phyloP scores from a whole-genome alignment of 2,113 vertebrate species.

The Centropus bengalensis region DNA sequence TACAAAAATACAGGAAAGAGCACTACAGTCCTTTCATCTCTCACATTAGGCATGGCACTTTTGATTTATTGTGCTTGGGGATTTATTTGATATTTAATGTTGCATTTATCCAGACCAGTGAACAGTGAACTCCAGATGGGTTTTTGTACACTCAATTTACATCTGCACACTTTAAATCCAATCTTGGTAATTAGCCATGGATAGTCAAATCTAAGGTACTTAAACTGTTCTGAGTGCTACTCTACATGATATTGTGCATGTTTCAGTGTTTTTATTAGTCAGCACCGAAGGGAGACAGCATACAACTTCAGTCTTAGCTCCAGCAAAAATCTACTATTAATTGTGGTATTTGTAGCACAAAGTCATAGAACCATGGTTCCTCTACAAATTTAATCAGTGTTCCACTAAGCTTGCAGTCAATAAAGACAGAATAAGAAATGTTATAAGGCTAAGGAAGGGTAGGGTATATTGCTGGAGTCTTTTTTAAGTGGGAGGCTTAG shows the following conservation, averaged over 20 bases:
- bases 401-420: neutral
- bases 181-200: constrained; percentile 21
- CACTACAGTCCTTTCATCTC: neutral
- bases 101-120: constrained; percentile 14
- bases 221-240: neutral
- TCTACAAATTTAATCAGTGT: neutral
- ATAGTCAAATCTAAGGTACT: neutral
- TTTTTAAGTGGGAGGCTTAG: neutral
- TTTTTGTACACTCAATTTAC: neutral
- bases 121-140: constrained; percentile 21
- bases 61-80: neutral
- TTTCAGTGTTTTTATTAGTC: neutral
- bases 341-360: neutral
- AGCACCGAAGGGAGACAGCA: neutral
- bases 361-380: neutral
- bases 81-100: constrained; percentile 46
- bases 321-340: neutral
- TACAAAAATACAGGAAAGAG: neutral
- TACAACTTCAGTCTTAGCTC: neutral
- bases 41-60: neutral
- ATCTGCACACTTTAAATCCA: constrained; percentile 8
- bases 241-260: neutral
- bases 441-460: neutral
- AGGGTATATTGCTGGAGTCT: neutral
- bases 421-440: neutral